Percentiles rank a stretch among this genome's conserved stretches.
phyloP scores from a whole-genome alignment of 2,113 vertebrate genomes.

The Leptobrachium ailaonicum region DNA sequence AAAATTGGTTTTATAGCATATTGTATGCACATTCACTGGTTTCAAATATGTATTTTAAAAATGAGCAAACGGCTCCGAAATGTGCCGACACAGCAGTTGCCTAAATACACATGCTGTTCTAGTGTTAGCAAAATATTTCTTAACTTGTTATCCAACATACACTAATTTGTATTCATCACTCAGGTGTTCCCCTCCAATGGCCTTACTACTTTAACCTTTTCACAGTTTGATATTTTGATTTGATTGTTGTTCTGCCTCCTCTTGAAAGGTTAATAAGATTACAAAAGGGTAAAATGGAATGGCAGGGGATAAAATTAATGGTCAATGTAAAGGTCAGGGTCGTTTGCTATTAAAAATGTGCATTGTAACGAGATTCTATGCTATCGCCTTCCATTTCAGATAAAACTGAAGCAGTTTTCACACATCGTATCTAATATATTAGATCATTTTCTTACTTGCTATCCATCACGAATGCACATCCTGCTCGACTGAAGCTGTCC shows the following conservation, averaged over 20 bases:
- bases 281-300: slow-evolving; percentile 26
- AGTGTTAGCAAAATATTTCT: neutral
- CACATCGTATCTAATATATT: no score
- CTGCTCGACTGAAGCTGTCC: no score
- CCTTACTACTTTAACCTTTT: slow-evolving; percentile 33
- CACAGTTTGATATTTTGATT: slow-evolving; percentile 33
- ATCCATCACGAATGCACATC: no score
- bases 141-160: slow-evolving; percentile 1
- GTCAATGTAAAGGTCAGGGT: slow-evolving; percentile 34
- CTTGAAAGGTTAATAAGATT: slow-evolving; percentile 41
- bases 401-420: no score
- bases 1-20: no score
- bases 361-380: slow-evolving; percentile 2
- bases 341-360: slow-evolving; percentile 19
- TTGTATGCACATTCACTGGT: no score
- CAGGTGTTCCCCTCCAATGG: neutral
- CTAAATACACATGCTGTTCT: neutral
- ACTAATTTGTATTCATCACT: slow-evolving; percentile 2
- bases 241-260: slow-evolving; percentile 29
- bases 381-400: slow-evolving; percentile 1
- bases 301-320: slow-evolving; percentile 39
- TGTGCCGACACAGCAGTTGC: neutral
- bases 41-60: no score
- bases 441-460: no score
- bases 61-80: no score